These are phyloP conservation scores for Maniola hyperantus DNA, from an alignment of 2,888 invertebrate species.

Conservation along the genomic window DNA sequence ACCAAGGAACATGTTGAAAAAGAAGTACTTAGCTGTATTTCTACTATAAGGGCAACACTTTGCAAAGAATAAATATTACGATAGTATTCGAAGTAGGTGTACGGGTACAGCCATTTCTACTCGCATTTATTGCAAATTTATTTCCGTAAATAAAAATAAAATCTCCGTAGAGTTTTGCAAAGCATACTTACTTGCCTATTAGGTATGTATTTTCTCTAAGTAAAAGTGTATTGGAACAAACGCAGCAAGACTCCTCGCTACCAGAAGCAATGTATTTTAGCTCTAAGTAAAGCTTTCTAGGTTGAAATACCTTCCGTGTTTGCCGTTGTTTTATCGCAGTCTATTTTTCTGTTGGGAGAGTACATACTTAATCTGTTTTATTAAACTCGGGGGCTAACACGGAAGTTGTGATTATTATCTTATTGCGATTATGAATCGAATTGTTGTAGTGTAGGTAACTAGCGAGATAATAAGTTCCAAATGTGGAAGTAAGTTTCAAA, in stretches of 20 bases:
- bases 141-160: background rate
- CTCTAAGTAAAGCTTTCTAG: constrained; percentile 5
- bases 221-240: background rate
- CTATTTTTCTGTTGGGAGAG: background rate
- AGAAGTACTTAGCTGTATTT: too few relatives aligned
- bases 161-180: background rate
- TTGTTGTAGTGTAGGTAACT: too few relatives aligned
- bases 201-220: too few relatives aligned
- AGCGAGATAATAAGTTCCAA: too few relatives aligned
- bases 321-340: background rate
- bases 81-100: background rate
- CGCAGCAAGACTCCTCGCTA: background rate
- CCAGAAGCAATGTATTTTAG: background rate
- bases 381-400: background rate
- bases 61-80: too few relatives aligned
- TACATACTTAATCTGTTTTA: background rate
- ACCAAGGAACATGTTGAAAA: too few relatives aligned
- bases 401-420: too few relatives aligned
- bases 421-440: too few relatives aligned
- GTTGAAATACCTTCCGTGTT: constrained; percentile 1
- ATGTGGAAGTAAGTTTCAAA: too few relatives aligned
- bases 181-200: background rate
- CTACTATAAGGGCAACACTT: too few relatives aligned
- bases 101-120: background rate
- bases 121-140: background rate